A percentile compares a stretch with the other conserved stretches of the same genome.
Conservation (phyloP, 2,888 invertebrate genomes). For the Magallana nippona region DNA sequence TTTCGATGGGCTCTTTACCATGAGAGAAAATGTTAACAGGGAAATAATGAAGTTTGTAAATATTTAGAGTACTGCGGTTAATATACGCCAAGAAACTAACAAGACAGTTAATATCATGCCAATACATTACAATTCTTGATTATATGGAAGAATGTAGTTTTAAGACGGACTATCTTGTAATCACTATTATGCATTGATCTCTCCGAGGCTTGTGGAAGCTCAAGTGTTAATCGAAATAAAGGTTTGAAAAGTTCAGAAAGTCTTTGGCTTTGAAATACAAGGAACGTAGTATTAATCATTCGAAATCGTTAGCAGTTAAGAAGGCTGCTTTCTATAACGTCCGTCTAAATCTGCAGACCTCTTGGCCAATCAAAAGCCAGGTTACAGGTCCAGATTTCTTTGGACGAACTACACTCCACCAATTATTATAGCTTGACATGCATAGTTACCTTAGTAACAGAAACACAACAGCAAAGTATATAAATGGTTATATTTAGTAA, state of each 20-base stretch:
- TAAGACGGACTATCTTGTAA: not conserved
- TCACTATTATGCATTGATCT: too few species aligned
- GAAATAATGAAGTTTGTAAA: too few species aligned
- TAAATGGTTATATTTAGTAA: constrained; percentile 31
- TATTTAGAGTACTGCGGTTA: not conserved
- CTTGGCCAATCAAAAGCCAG: not conserved
- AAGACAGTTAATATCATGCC: not conserved
- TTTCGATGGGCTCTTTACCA: too few species aligned
- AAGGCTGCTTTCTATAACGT: constrained; percentile 14
- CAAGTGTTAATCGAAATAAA: not conserved
- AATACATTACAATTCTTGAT: not conserved
- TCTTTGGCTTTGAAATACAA: too few species aligned
- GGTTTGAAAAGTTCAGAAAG: not conserved
- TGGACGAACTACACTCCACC: constrained; percentile 30
- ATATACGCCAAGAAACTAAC: constrained; percentile 6
- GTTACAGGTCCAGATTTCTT: constrained; percentile 26
- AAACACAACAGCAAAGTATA: constrained; percentile 40
- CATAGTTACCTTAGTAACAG: constrained; percentile 40
- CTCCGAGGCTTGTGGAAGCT: too few species aligned
- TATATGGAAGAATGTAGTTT: constrained; percentile 19
- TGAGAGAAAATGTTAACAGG: too few species aligned
- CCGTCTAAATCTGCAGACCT: constrained; percentile 6
- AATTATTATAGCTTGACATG: constrained; percentile 16
- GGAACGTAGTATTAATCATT: not conserved
- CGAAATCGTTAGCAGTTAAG: not conserved